Conservation (phyloP, 2,888 invertebrate species). For the Tetrapedia diversipes region DNA sequence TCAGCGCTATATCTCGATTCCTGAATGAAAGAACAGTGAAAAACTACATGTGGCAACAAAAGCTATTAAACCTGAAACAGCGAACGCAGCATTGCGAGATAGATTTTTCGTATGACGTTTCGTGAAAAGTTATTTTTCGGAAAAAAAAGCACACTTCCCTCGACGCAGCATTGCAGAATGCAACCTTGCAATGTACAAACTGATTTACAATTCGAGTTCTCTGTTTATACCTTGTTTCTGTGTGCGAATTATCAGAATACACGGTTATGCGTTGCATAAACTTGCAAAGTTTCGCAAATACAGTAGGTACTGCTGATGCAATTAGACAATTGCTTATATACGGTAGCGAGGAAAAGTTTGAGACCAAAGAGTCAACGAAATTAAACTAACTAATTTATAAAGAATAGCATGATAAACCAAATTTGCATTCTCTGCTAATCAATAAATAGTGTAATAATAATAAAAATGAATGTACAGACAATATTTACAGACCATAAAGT, state of each 20-base stretch:
- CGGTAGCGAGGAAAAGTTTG: too few relatives aligned
- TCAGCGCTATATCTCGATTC: neutral
- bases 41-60: neutral
- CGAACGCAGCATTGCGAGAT: neutral
- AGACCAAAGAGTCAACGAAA: too few relatives aligned
- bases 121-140: neutral
- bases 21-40: neutral
- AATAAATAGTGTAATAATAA: too few relatives aligned
- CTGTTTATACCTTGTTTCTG: neutral
- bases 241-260: neutral
- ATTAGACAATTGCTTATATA: too few relatives aligned
- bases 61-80: neutral
- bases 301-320: too few relatives aligned
- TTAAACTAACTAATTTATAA: too few relatives aligned
- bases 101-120: neutral
- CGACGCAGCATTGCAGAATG: neutral
- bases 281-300: too few relatives aligned
- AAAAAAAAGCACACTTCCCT: neutral
- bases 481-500: too few relatives aligned
- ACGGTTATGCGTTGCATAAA: neutral
- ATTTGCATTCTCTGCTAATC: too few relatives aligned
- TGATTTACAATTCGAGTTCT: neutral
- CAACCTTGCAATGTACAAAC: constrained; percentile 2
- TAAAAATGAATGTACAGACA: too few relatives aligned
- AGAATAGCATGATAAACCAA: too few relatives aligned